A percentile compares a stretch with the other conserved stretches of the same genome.
These are phyloP conservation scores for Anolis apletophallus DNA, from an alignment of 2,797 vertebrate genomes.

Conservation along the genomic window DNA sequence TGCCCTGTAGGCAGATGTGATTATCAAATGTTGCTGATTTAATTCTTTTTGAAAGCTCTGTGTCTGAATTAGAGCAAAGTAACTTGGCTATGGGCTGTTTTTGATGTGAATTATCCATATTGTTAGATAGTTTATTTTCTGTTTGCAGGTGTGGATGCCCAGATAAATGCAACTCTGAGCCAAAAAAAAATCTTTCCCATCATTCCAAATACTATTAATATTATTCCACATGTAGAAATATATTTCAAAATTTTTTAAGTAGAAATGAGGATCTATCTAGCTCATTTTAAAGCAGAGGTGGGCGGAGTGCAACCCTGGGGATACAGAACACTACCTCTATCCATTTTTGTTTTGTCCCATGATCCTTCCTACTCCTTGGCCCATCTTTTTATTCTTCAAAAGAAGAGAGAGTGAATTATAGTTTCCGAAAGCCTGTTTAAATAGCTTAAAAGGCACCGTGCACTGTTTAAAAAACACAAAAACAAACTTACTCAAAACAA, in stretches of 20 bases:
- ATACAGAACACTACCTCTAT: neutral
- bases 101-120: conserved; percentile 25
- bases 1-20: conserved; percentile 22
- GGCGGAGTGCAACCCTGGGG: no score
- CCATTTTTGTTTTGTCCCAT: neutral
- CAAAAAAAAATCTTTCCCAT: neutral
- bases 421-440: no score
- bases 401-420: no score
- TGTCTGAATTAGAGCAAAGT: conserved; percentile 30
- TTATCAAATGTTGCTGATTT: conserved; percentile 19
- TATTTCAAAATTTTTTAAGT: neutral
- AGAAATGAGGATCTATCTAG: neutral
- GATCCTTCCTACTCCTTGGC: no score
- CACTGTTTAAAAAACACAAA: no score
- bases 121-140: conserved; percentile 1
- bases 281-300: neutral
- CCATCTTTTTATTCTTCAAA: no score
- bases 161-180: neutral
- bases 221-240: neutral
- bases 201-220: conserved; percentile 2
- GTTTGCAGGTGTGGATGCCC: neutral
- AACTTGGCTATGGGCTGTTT: conserved; percentile 31
- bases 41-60: conserved; percentile 32
- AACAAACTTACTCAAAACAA: no score
- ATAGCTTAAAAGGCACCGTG: no score